Evolutionary conservation across 2,113 vertebrate genomes (phyloP), one percentile per base, ranked within the genome.

Genomic region (Heliornis fulica): DNA sequence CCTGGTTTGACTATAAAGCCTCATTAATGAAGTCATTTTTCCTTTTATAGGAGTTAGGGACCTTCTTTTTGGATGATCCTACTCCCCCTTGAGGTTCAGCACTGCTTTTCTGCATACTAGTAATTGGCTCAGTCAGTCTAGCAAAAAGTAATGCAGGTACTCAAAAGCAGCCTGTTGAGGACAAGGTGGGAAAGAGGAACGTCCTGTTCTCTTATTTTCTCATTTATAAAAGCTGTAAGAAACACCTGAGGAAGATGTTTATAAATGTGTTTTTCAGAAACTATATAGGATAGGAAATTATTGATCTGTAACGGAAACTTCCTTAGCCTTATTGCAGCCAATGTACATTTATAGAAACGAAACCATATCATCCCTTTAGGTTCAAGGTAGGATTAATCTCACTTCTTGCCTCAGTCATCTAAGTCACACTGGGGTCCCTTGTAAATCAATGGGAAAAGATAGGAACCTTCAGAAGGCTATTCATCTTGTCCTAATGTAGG

Each of bases 121-220:
- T 89, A 95, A 94, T 78, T 88, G 95, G 78, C 53, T 94, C 56
- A 77, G 89, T 90, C 91, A 87, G 87, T 65, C 87, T 92, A 80
- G 91, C 59, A 93, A 94, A 97, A 97, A 87, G 71, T 72, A 94
- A 93, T 80, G 65, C 70, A 40, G 53, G 19, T 56, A 70, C 66
- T 96, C 51, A 97, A 83, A 97, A 95, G 94, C 79, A 90, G 86
- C 70, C 81, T 88, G n/a, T 83, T 89, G 86, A 93, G 66, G 69
- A 66, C 56, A 89, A 29, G 3, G 17, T 45, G 12, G 69, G 64
- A 45, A 60, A 83, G 34, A 57, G 70, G 54, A 72, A 51, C 23
- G 38, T 77, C 48, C 51, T 51, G 10, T 38, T 94, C 66, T 90
- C 50, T 83, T 90, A 50, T 84, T 72, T 94, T 86, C 20, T 59